These are phyloP conservation scores for Halisarca cf. caerulea DNA, from an alignment of 37 sponge, comb jelly and placozoan species.

Conservation along the genomic window DNA sequence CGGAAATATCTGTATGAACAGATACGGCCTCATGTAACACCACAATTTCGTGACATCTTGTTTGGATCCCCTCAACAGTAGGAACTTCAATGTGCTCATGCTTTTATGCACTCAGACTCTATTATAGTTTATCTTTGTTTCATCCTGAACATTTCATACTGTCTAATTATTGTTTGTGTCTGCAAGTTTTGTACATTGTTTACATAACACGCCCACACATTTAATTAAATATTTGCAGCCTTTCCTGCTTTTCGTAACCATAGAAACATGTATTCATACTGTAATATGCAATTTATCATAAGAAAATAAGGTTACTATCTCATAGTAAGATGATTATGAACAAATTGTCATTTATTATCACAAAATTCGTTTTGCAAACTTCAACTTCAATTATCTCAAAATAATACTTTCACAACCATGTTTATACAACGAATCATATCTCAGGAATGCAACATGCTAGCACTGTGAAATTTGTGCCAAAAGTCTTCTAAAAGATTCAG, in stretches of 20 bases:
- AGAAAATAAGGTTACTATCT: too few relatives aligned
- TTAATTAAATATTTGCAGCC: conserved; percentile 5
- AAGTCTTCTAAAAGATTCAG: too few relatives aligned
- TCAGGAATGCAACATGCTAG: too few relatives aligned
- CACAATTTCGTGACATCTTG: conserved; percentile 2
- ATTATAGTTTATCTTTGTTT: too few relatives aligned
- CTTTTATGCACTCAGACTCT: background rate
- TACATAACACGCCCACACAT: background rate
- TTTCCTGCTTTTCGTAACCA: background rate
- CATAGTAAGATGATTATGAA: too few relatives aligned
- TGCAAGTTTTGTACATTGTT: background rate
- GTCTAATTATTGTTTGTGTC: background rate
- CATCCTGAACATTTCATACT: background rate
- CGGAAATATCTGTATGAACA: conserved; percentile 34
- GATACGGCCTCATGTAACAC: conserved; percentile 34
- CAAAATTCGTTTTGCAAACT: too few relatives aligned
- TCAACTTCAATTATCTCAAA: too few relatives aligned
- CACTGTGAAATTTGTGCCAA: too few relatives aligned
- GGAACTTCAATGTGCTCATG: background rate
- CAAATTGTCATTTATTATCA: too few relatives aligned
- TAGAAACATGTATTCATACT: background rate
- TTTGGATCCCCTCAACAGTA: background rate
- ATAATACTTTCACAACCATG: too few relatives aligned
- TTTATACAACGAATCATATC: too few relatives aligned
- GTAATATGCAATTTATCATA: too few relatives aligned